These are phyloP conservation scores for Sphyrna mokarran DNA, from an alignment of 2,113 vertebrate species.

Conservation along the genomic window DNA sequence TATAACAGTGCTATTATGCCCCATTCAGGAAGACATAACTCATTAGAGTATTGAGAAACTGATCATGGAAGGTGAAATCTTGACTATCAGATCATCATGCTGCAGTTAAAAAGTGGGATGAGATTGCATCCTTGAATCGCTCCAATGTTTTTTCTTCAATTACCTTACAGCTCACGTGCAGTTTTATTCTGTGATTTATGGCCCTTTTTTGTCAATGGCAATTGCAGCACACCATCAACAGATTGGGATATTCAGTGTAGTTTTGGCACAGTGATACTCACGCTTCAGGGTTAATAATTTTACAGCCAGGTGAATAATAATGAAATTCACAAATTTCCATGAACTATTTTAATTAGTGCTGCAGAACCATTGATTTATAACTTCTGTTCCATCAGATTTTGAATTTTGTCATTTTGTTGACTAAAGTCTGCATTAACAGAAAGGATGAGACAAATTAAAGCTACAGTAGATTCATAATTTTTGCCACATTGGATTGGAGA, in stretches of 20 bases:
- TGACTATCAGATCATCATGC: background rate
- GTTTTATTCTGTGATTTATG: background rate
- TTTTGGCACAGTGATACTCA: background rate
- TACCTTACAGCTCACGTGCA: background rate
- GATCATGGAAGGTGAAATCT: background rate
- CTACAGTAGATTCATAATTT: background rate
- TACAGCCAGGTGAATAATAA: background rate
- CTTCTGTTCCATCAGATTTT: background rate
- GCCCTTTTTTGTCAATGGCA: background rate
- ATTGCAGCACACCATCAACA: background rate
- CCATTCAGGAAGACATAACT: background rate
- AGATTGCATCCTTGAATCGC: background rate
- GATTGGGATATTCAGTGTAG: background rate
- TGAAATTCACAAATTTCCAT: background rate
- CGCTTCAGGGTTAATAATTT: background rate
- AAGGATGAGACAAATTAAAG: background rate
- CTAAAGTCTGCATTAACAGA: background rate
- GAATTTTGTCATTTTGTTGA: background rate
- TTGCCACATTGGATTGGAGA: background rate
- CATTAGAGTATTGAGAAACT: slow-evolving; percentile 20
- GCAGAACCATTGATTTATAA: background rate
- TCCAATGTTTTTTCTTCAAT: background rate
- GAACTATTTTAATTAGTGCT: background rate
- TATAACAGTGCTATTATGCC: background rate
- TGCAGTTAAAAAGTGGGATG: background rate